Conservation (phyloP, 2,888 invertebrate genomes). For the Ethmia dodecea region DNA sequence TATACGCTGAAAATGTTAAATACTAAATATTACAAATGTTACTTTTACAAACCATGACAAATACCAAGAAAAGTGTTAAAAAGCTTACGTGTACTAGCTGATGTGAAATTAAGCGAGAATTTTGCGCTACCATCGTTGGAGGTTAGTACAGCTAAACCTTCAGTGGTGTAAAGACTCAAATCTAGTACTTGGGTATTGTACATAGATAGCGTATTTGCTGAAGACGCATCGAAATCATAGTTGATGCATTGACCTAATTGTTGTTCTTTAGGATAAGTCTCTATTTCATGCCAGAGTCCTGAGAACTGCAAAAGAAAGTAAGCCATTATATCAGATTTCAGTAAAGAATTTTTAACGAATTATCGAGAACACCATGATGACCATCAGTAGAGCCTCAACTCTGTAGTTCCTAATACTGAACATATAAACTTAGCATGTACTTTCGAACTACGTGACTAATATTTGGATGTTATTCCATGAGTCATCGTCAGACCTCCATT, state of each 20-base stretch:
- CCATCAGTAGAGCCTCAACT: too few species aligned
- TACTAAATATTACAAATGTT: too few species aligned
- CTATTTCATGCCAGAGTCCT: constrained; percentile 49
- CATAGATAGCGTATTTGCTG: constrained; percentile 27
- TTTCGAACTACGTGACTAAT: too few species aligned
- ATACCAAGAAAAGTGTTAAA: too few species aligned
- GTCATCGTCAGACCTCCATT: too few species aligned
- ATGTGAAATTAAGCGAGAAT: constrained; percentile 43
- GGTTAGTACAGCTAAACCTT: constrained; percentile 59
- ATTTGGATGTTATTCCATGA: too few species aligned
- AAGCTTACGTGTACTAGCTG: too few species aligned
- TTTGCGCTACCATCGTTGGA: constrained; percentile 42
- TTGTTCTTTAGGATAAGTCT: constrained; percentile 44
- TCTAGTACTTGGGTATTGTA: constrained; percentile 29
- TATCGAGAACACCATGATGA: too few species aligned
- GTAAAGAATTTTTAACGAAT: too few species aligned
- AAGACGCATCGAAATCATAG: constrained; percentile 26
- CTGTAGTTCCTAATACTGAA: too few species aligned
- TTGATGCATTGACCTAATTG: constrained; percentile 45
- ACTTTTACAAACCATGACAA: too few species aligned
- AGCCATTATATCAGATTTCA: not conserved
- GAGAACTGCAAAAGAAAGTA: constrained; percentile 32
- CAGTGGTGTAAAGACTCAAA: constrained; percentile 53
- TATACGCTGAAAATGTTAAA: constrained; percentile 28
- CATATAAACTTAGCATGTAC: too few species aligned